These are phyloP conservation scores for Oryzias curvinotus DNA, from an alignment of 2,113 vertebrate genomes.

Conservation along the genomic window DNA sequence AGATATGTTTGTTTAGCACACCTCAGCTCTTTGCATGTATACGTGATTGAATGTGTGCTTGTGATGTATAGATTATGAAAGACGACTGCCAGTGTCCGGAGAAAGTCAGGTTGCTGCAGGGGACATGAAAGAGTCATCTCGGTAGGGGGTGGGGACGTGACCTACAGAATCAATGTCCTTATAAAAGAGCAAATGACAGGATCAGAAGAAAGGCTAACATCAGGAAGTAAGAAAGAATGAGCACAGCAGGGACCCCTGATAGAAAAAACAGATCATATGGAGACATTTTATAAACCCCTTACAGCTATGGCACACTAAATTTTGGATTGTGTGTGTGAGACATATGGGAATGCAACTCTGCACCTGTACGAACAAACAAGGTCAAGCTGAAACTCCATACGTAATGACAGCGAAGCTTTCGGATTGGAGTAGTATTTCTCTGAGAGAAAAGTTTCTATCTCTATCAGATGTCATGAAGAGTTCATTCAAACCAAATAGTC, in stretches of 20 bases:
- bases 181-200: conserved; percentile 71
- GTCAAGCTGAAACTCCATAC: not conserved
- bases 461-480: conserved; percentile 32
- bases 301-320: not conserved
- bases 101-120: conserved; percentile 71
- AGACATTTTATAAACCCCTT: not conserved
- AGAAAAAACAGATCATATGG: conserved; percentile 9
- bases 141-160: conserved; percentile 50
- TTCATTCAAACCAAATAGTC: conserved; percentile 42
- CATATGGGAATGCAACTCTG: not conserved
- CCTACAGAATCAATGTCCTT: conserved; percentile 74
- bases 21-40: conserved; percentile 17
- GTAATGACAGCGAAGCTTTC: conserved; percentile 6
- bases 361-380: not conserved
- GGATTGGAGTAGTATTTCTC: conserved; percentile 6
- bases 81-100: conserved; percentile 62
- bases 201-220: conserved; percentile 67
- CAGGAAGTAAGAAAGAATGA: conserved; percentile 34
- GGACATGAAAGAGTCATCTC: conserved; percentile 73
- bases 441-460: conserved; percentile 39
- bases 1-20: conserved; percentile 4
- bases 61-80: conserved; percentile 68
- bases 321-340: not conserved
- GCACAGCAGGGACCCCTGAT: conserved; percentile 14
- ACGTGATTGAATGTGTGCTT: conserved; percentile 18